A percentile compares a stretch with the other conserved stretches of the same genome.
These are phyloP conservation scores for Miichthys miiuy DNA, from an alignment of 2,797 vertebrate genomes.

Conservation along the genomic window DNA sequence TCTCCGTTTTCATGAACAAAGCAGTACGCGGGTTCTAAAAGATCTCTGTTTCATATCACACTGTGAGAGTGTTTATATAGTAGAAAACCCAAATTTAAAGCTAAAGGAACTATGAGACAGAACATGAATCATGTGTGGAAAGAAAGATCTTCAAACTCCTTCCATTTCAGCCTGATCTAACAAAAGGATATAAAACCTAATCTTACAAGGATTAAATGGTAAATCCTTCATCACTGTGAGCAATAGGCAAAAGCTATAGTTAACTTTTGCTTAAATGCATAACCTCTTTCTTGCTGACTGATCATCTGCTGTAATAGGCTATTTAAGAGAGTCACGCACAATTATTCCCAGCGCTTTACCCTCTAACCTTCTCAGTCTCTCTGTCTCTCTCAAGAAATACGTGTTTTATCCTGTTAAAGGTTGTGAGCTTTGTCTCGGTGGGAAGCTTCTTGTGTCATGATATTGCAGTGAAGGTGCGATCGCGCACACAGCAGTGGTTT, in stretches of 20 bases:
- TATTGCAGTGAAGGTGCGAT: slow-evolving; percentile 50
- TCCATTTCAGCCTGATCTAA: slow-evolving; percentile 42
- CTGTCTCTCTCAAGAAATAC: slow-evolving; percentile 26
- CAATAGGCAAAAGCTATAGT: slow-evolving; percentile 45
- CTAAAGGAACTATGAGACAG: slow-evolving; percentile 18
- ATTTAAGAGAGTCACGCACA: slow-evolving; percentile 61
- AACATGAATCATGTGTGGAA: slow-evolving; percentile 20
- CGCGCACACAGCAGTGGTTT: slow-evolving; percentile 2
- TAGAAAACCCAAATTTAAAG: slow-evolving; percentile 22
- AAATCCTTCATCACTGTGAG: slow-evolving; percentile 58
- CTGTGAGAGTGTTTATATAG: slow-evolving; percentile 16
- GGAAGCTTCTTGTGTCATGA: slow-evolving; percentile 50
- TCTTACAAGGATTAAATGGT: slow-evolving; percentile 54
- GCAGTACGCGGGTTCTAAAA: not conserved
- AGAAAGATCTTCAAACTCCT: slow-evolving; percentile 18
- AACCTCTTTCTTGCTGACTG: slow-evolving; percentile 53
- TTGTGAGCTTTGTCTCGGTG: slow-evolving; percentile 24
- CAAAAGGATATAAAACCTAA: slow-evolving; percentile 54
- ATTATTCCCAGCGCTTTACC: slow-evolving; percentile 48
- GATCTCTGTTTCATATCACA: slow-evolving; percentile 26
- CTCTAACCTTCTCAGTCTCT: slow-evolving; percentile 43
- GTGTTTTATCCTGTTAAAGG: slow-evolving; percentile 37
- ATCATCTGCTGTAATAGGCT: slow-evolving; percentile 61
- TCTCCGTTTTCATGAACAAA: slow-evolving; percentile 17
- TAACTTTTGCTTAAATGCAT: slow-evolving; percentile 51